These are phyloP conservation scores for Cotesia chilonis DNA, from an alignment of 1,140 invertebrate genomes.

Conservation along the genomic window DNA sequence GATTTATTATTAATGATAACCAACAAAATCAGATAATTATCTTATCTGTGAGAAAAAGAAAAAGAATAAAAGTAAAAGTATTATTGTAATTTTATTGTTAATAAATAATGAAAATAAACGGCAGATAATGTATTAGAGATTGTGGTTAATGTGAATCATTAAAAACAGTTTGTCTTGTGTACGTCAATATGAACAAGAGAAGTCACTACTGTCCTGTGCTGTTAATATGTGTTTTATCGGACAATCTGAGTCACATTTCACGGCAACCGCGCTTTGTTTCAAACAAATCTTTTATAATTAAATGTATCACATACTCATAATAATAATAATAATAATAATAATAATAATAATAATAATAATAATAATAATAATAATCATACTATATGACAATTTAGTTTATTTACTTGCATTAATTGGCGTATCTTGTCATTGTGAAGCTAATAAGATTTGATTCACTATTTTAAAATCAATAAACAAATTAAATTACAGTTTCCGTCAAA, in stretches of 20 bases:
- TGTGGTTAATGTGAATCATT: slow-evolving; percentile 40
- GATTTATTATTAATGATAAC: too few relatives aligned
- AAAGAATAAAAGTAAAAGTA: too few relatives aligned
- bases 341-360: too few relatives aligned
- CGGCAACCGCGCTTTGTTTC: slow-evolving; percentile 45
- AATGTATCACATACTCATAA: background rate
- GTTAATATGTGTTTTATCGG: slow-evolving; percentile 43
- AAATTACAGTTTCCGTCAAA: too few relatives aligned
- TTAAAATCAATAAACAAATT: too few relatives aligned
- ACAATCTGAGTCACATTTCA: slow-evolving; percentile 49
- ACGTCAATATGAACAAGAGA: slow-evolving; percentile 38
- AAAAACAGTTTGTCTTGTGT: slow-evolving; percentile 41
- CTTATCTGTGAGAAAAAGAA: too few relatives aligned
- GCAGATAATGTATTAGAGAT: background rate
- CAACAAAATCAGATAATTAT: too few relatives aligned
- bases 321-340: background rate
- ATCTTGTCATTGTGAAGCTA: too few relatives aligned
- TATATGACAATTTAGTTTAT: too few relatives aligned
- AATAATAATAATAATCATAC: background rate
- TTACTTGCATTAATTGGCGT: too few relatives aligned
- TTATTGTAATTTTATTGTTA: background rate
- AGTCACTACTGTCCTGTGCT: slow-evolving; percentile 6
- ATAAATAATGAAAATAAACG: background rate
- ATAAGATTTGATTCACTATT: too few relatives aligned
- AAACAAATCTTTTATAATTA: background rate